These are phyloP conservation scores for Tenebrosternarchus preto DNA, from an alignment of 2,113 vertebrate species.

Conservation along the genomic window DNA sequence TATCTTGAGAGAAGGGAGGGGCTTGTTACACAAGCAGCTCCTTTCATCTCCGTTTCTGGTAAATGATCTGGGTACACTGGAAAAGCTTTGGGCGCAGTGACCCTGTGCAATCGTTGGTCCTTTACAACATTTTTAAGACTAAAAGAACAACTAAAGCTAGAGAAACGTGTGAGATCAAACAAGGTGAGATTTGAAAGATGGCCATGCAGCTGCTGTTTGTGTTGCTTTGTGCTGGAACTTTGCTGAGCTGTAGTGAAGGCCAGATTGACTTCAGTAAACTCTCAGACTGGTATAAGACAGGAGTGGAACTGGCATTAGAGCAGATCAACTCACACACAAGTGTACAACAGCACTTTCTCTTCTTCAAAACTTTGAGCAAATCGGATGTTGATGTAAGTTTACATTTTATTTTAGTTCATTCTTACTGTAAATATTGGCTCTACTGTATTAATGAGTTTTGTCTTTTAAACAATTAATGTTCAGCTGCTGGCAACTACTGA, in stretches of 20 bases:
- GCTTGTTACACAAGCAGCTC: too few species aligned
- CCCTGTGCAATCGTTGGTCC: too few species aligned
- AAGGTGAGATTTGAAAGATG: background rate
- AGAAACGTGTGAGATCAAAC: background rate
- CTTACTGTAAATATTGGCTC: too few species aligned
- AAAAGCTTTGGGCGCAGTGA: too few species aligned
- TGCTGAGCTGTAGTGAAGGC: constrained; percentile 31
- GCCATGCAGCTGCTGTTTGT: constrained; percentile 31
- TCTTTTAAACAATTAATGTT: too few species aligned
- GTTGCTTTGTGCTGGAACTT: constrained; percentile 39
- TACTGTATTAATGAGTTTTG: background rate
- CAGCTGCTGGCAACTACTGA: too few species aligned
- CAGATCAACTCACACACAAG: constrained; percentile 57
- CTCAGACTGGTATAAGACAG: constrained; percentile 60
- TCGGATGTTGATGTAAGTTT: constrained; percentile 65
- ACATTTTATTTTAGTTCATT: background rate
- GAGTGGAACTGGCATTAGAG: constrained; percentile 68
- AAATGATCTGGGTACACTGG: too few species aligned
- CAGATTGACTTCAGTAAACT: constrained; percentile 56
- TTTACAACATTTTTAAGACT: background rate
- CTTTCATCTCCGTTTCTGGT: too few species aligned
- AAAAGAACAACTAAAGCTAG: background rate
- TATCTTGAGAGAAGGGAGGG: too few species aligned
- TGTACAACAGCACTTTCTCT: constrained; percentile 67
- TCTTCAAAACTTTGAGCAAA: constrained; percentile 59